Conservation (phyloP, 1,140 invertebrate genomes). For the Euura saliciscinereae region DNA sequence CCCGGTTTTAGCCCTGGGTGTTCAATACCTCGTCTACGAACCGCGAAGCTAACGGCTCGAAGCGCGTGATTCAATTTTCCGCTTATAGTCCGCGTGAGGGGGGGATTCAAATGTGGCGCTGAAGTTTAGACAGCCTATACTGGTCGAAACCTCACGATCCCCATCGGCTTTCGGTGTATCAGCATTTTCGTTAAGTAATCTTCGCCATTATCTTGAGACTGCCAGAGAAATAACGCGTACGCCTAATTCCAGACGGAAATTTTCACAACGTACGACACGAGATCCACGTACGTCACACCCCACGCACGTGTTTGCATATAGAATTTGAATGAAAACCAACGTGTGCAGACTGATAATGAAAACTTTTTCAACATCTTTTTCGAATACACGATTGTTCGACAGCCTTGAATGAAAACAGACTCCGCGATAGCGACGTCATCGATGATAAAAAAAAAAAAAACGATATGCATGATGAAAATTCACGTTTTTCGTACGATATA, state of each 20-base stretch:
- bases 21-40: neutral
- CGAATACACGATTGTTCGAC: no score
- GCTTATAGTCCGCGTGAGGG: neutral
- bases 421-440: no score
- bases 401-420: no score
- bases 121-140: neutral
- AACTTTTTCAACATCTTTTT: no score
- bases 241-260: neutral
- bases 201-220: constrained; percentile 2
- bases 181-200: constrained; percentile 2
- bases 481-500: no score
- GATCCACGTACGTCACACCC: neutral
- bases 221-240: neutral
- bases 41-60: neutral
- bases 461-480: no score
- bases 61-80: neutral
- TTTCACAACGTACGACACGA: neutral
- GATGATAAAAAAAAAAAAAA: no score
- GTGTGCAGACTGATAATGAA: no score
- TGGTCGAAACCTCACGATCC: neutral
- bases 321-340: neutral
- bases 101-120: neutral
- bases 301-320: neutral
- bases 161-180: neutral
- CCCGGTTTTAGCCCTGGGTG: neutral